phyloP scores from a whole-genome alignment of 1,140 invertebrate species.

The Sesamia nonagrioides region DNA sequence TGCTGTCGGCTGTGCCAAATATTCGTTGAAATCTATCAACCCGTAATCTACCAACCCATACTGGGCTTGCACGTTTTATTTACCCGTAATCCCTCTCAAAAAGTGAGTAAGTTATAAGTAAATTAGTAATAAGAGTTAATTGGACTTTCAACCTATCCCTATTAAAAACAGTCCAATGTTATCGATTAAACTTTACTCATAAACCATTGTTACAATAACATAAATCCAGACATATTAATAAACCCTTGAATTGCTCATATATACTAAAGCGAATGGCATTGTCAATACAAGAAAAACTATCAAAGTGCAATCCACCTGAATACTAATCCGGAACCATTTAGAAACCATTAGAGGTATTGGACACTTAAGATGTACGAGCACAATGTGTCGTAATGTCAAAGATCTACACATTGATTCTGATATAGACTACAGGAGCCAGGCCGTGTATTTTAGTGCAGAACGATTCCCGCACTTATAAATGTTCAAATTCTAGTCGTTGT shows the following conservation, averaged over 20 bases:
- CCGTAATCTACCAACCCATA: too few species aligned
- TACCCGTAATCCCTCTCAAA: too few species aligned
- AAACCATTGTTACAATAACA: neutral
- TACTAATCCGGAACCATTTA: constrained; percentile 31
- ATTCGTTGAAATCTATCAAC: too few species aligned
- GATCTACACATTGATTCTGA: neutral
- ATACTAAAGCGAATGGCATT: neutral
- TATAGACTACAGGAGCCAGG: neutral
- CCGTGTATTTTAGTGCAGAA: too few species aligned
- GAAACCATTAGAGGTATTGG: constrained; percentile 21
- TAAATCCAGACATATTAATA: neutral
- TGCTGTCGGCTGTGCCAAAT: too few species aligned
- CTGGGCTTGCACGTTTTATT: too few species aligned
- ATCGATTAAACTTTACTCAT: too few species aligned
- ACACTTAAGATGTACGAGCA: neutral
- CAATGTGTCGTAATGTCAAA: neutral
- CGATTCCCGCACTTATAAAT: too few species aligned
- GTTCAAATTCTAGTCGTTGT: too few species aligned
- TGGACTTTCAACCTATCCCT: too few species aligned
- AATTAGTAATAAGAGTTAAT: neutral
- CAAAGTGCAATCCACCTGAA: constrained; percentile 5
- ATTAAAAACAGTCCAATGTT: neutral
- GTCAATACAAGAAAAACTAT: constrained; percentile 41
- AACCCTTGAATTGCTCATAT: neutral
- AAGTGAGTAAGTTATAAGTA: too few species aligned